Evolutionary conservation across 2,113 vertebrate genomes (phyloP).

Genomic region (Boleophthalmus pectinirostris): DNA sequence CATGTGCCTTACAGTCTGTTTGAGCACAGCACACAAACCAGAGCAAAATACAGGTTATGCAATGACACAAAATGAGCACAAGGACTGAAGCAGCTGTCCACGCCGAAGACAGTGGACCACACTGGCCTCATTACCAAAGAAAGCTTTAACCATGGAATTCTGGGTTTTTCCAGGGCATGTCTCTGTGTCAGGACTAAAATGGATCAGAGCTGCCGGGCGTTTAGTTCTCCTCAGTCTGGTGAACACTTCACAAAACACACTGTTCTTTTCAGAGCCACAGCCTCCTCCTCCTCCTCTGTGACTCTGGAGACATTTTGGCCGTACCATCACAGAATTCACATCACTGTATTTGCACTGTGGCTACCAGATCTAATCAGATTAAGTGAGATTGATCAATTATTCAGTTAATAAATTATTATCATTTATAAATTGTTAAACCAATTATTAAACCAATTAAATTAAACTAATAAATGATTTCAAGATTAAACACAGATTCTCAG

Average conservation of each 20-base stretch:
- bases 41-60: slow-evolving; percentile 24
- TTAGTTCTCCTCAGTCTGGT: slow-evolving; percentile 8
- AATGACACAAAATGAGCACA: slow-evolving; percentile 18
- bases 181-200: slow-evolving; percentile 12
- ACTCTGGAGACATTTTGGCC: slow-evolving; percentile 4
- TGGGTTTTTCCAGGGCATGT: neutral
- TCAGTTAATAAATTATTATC: too few species aligned
- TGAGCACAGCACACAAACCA: slow-evolving; percentile 19
- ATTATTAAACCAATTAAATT: too few species aligned
- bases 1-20: slow-evolving; percentile 14
- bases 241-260: slow-evolving; percentile 23
- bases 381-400: too few species aligned
- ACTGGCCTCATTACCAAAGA: neutral
- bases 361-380: too few species aligned
- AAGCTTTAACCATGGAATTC: neutral
- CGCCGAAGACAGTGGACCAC: slow-evolving; percentile 7
- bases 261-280: neutral
- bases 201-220: neutral
- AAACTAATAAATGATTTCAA: neutral
- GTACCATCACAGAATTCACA: too few species aligned
- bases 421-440: too few species aligned
- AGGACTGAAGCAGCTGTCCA: neutral
- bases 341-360: too few species aligned
- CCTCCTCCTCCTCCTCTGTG: neutral
- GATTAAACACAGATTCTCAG: neutral